Conservation (phyloP, 2,888 invertebrate species). For the Cheilosia impressa region DNA sequence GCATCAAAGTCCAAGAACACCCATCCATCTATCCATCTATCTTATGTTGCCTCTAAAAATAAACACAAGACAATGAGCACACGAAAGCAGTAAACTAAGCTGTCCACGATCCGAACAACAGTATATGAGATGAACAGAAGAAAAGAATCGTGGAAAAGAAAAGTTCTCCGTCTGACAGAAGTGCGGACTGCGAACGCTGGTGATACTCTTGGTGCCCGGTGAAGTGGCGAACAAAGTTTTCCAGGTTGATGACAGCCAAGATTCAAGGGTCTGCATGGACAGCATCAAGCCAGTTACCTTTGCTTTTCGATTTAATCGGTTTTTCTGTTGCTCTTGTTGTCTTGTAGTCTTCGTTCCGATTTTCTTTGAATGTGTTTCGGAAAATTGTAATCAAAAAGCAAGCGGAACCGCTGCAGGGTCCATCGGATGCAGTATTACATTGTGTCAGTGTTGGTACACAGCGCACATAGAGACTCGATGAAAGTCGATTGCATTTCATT, state of each 20-base stretch:
- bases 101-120: conserved; percentile 7
- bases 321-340: background rate
- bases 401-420: conserved; percentile 42
- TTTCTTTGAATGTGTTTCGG: conserved; percentile 43
- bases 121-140: background rate
- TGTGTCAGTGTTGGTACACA: background rate
- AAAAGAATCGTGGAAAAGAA: conserved; percentile 28
- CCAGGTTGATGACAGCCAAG: conserved; percentile 49
- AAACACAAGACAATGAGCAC: conserved; percentile 47
- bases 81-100: conserved; percentile 2
- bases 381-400: conserved; percentile 45
- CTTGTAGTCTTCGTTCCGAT: background rate
- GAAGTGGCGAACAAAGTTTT: conserved; percentile 4
- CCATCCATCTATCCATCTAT: conserved; percentile 48
- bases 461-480: conserved; percentile 23
- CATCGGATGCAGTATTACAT: conserved; percentile 42
- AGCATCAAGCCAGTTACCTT: conserved; percentile 1
- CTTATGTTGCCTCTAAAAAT: conserved; percentile 57
- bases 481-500: conserved; percentile 63
- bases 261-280: conserved; percentile 43
- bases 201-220: background rate
- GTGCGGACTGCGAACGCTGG: conserved; percentile 17
- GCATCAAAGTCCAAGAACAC: conserved; percentile 65
- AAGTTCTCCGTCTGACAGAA: conserved; percentile 42
- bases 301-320: conserved; percentile 15